Conservation (phyloP, 2,797 vertebrate species). For the Epinephelus malabaricus region DNA sequence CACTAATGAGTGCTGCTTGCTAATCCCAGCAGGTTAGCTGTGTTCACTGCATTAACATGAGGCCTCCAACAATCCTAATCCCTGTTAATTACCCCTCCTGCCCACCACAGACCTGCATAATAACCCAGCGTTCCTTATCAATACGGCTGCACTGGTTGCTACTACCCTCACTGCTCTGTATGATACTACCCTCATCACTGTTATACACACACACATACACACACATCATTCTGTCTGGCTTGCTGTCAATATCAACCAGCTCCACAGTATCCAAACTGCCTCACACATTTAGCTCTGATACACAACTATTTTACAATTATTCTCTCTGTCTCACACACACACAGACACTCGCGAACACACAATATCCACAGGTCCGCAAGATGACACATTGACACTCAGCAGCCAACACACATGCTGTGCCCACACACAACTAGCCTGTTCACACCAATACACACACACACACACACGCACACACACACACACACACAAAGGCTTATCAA, state of each 20-base stretch:
- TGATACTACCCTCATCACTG: conserved; percentile 26
- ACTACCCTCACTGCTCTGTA: conserved; percentile 25
- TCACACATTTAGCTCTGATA: conserved; percentile 64
- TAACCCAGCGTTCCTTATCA: conserved; percentile 65
- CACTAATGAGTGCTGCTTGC: conserved; percentile 57
- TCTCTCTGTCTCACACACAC: neutral
- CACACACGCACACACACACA: conserved; percentile 34
- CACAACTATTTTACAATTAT: neutral
- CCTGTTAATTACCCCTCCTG: conserved; percentile 75
- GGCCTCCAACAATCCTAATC: conserved; percentile 72
- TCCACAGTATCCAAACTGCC: conserved; percentile 66
- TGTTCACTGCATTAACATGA: conserved; percentile 54
- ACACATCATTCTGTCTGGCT: conserved; percentile 13
- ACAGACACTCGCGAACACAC: conserved; percentile 5
- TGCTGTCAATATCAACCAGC: conserved; percentile 77
- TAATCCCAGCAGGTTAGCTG: conserved; percentile 75
- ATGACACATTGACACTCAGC: conserved; percentile 12
- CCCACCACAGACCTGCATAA: conserved; percentile 63
- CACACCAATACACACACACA: conserved; percentile 26
- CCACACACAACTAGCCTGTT: neutral
- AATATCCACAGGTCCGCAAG: conserved; percentile 26
- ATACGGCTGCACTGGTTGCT: conserved; percentile 39
- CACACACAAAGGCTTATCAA: conserved; percentile 80
- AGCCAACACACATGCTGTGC: conserved; percentile 10
- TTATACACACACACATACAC: conserved; percentile 2